These are phyloP conservation scores for Callosobruchus maculatus DNA, from an alignment of 2,888 invertebrate genomes.

Conservation along the genomic window DNA sequence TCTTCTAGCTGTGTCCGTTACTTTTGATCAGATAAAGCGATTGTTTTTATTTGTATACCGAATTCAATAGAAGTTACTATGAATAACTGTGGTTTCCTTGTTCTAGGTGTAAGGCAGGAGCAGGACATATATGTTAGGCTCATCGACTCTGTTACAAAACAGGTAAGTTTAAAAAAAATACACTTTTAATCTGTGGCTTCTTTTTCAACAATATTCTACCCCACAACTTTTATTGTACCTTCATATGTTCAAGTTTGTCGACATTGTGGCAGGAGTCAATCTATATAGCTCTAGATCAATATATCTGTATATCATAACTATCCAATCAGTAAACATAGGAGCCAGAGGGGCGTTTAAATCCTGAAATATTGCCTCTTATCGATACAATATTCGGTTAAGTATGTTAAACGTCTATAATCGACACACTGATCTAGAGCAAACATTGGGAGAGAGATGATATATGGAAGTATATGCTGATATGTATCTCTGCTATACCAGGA, in stretches of 20 bases:
- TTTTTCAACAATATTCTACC: no score
- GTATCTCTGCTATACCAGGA: background rate
- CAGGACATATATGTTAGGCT: constrained; percentile 97
- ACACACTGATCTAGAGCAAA: background rate
- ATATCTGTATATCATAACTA: background rate
- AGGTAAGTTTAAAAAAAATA: constrained; percentile 80
- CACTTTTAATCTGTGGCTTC: no score
- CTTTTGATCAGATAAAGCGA: no score
- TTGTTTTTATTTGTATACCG: no score
- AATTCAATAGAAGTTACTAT: no score
- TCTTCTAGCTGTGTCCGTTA: no score
- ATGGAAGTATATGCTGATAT: background rate
- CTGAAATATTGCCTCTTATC: background rate
- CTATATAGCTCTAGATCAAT: no score
- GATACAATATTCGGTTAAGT: background rate
- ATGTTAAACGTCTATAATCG: background rate
- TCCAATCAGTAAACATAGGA: background rate
- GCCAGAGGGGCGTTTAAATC: background rate
- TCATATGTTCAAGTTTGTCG: no score
- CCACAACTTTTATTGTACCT: no score
- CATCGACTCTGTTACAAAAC: constrained; percentile 98
- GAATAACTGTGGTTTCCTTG: constrained; percentile 3
- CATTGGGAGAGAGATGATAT: background rate
- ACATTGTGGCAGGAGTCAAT: no score
- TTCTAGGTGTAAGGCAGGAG: constrained; percentile 93